A percentile compares a stretch with the other conserved stretches of the same genome.
Conservation (phyloP, 2,797 vertebrate genomes). For the Hippopotamyrus pictus region DNA sequence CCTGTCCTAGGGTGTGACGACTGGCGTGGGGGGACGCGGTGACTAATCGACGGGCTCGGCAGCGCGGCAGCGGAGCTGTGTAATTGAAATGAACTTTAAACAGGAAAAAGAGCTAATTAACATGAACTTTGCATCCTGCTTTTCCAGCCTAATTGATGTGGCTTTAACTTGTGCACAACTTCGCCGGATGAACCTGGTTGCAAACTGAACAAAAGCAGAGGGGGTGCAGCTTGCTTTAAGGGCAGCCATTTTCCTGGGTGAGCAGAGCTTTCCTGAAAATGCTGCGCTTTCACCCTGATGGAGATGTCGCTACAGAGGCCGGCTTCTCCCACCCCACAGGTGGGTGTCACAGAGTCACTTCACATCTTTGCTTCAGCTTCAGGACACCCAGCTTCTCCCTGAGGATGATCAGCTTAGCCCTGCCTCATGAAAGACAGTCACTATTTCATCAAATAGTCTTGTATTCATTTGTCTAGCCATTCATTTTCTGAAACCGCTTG, state of each 20-base stretch:
- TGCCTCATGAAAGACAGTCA: conserved; percentile 23
- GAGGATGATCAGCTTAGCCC: conserved; percentile 22
- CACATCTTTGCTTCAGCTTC: background rate
- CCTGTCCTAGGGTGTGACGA: conserved; percentile 31
- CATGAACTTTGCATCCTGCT: conserved; percentile 48
- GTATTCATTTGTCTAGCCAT: background rate
- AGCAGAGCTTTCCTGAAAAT: background rate
- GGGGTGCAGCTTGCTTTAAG: background rate
- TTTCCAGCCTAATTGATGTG: conserved; percentile 51
- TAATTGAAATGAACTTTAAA: conserved; percentile 73
- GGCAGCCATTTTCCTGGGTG: conserved; percentile 4
- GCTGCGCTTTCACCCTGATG: background rate
- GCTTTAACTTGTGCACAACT: conserved; percentile 46
- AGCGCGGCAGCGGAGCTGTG: conserved; percentile 67
- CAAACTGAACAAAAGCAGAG: background rate
- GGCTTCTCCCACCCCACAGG: background rate
- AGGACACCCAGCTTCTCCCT: conserved; percentile 19
- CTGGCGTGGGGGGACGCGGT: conserved; percentile 48
- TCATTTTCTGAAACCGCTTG: background rate
- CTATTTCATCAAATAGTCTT: conserved; percentile 5
- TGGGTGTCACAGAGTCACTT: background rate
- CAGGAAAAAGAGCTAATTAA: conserved; percentile 60
- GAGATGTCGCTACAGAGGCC: background rate
- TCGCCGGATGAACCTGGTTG: conserved; percentile 1
- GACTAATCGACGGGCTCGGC: conserved; percentile 69